Evolutionary conservation across 2,797 vertebrate species (phyloP), one percentile per base, ranked within the genome.

Genomic region (Amniataba percoides): DNA sequence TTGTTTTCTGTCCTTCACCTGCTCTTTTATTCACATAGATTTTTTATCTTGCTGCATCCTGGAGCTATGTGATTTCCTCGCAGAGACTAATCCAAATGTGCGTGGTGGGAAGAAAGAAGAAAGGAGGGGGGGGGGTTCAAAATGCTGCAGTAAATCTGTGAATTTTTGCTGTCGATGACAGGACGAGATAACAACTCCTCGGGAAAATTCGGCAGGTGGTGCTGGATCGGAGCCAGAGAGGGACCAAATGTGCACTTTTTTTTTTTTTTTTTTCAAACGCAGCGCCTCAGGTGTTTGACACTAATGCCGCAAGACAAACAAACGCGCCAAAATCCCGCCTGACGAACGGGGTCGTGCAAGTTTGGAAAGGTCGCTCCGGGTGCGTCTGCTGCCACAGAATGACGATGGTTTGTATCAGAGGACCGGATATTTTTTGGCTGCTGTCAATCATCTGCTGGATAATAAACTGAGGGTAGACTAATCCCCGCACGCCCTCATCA

Each of bases 281-380:
- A 53, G 74, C 51, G 21, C 60, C 15, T 23, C 63, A 81, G 63
- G 79, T 81, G 74, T 89, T 72, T 78, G 73, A 83, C 77, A 52
- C 57, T 18, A 19, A 84, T 60, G 16, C 71, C 49, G 21, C 64
- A 65, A 45, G 52, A 68, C 79, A 69, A 75, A 85, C 52, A 73
- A n/a, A 69, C 11, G 13, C 1, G 31, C 62, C 2, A 55, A 78
- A 78, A 68, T 77, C 48, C 46, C 51, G 39, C 40, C 10, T 57
- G 68, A 69, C 45, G 19, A 80, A 39, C 61, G 11, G 46, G 70
- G 68, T 63, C 18, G 4, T 48, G 23, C 53, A 61, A 62, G 65
- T 77, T 34, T 52, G 18, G 48, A 71, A 69, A 82, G 56, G 57
- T 71, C 62, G 49, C 21, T 73, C 39, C 3, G 21, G 36, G 34